These are phyloP conservation scores for Caenorhabditis brenneri DNA, from an alignment of 1,140 invertebrate genomes.

Conservation along the genomic window DNA sequence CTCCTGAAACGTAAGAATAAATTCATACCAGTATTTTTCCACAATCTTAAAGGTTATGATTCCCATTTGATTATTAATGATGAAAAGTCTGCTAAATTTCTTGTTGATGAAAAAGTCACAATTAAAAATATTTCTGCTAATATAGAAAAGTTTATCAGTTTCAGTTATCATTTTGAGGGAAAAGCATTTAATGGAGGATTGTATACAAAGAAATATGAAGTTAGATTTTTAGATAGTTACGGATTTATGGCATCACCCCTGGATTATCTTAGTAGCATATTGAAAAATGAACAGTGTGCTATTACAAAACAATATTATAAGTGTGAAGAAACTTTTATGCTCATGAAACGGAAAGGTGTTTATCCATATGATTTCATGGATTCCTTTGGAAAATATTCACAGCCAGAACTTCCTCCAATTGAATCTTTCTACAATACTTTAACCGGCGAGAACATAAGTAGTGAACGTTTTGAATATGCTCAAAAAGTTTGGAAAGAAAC, in stretches of 20 bases:
- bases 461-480: conserved; percentile 61
- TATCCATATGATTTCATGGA: conserved; percentile 69
- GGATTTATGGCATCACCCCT: conserved; percentile 23
- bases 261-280: conserved; percentile 14
- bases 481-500: conserved; percentile 57
- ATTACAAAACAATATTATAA: conserved; percentile 41
- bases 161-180: conserved; percentile 19
- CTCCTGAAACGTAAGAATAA: conserved; percentile 8
- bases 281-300: conserved; percentile 41
- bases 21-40: conserved; percentile 44
- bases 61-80: conserved; percentile 51
- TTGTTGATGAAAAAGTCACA: conserved; percentile 26
- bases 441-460: conserved; percentile 43
- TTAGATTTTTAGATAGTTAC: conserved; percentile 55
- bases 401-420: conserved; percentile 59
- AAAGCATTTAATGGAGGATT: no score
- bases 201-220: conserved; percentile 50
- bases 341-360: conserved; percentile 63
- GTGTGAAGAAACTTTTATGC: conserved; percentile 22
- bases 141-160: conserved; percentile 57
- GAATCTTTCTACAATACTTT: conserved; percentile 61
- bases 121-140: conserved; percentile 53
- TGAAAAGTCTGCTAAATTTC: conserved; percentile 42
- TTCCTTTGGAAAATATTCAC: conserved; percentile 58
- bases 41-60: conserved; percentile 57